A percentile compares a stretch with the other conserved stretches of the same genome.
Conservation (phyloP, 2,113 vertebrate species). For the Megaceryle torquata region DNA sequence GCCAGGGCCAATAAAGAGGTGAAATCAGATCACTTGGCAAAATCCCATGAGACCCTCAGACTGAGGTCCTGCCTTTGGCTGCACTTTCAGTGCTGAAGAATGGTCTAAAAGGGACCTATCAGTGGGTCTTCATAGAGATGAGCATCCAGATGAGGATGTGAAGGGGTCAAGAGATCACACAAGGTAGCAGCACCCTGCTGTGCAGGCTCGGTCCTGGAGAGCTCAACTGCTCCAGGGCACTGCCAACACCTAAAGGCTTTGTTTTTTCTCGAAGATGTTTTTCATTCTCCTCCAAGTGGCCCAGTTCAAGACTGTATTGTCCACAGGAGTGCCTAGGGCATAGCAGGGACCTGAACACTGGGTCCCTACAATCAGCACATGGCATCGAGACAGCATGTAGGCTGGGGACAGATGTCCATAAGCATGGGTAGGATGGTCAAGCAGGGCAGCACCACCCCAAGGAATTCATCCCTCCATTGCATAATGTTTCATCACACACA, state of each 20-base stretch:
- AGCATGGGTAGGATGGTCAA: background rate
- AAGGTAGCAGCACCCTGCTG: background rate
- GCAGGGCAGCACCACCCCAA: background rate
- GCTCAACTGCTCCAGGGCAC: background rate
- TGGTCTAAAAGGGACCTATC: background rate
- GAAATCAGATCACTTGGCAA: background rate
- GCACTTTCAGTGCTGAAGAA: background rate
- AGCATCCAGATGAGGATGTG: background rate
- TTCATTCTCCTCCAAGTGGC: background rate
- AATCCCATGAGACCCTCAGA: background rate
- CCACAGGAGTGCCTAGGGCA: background rate
- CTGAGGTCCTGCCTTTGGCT: background rate
- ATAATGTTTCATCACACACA: background rate
- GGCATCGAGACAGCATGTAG: background rate
- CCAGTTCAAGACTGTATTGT: background rate
- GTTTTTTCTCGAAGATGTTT: background rate
- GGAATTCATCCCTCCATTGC: background rate
- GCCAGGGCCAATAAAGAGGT: background rate
- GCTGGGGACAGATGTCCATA: background rate
- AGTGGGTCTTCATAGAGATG: background rate
- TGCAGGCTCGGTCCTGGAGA: background rate
- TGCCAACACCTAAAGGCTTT: background rate
- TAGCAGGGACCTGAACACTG: background rate
- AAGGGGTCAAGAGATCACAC: background rate
- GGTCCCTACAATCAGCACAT: rapidly evolving